Evolutionary conservation across 2,797 vertebrate species (phyloP).

Genomic region (Phoxinus dragarum): DNA sequence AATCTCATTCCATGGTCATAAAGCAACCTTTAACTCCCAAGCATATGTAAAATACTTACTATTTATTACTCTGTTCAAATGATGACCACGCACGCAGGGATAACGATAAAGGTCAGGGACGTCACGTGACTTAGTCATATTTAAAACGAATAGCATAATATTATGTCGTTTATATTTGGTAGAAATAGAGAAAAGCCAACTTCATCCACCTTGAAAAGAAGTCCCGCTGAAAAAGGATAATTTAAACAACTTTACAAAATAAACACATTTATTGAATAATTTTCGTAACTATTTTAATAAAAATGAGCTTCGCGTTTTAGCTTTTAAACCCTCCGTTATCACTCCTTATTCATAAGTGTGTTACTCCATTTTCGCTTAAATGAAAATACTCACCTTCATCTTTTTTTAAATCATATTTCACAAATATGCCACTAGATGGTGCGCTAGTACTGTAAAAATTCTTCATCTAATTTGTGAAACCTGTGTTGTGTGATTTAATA

Average conservation of each 20-base stretch:
- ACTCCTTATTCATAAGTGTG: neutral
- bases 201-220: neutral
- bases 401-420: neutral
- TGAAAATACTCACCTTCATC: neutral
- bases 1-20: neutral
- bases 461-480: neutral
- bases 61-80: too few species aligned
- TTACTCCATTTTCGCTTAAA: neutral
- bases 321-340: neutral
- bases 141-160: too few species aligned
- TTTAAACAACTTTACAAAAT: neutral
- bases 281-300: neutral
- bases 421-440: slow-evolving; percentile 47
- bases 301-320: neutral
- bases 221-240: neutral
- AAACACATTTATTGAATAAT: neutral
- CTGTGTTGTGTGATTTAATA: neutral
- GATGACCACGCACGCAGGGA: too few species aligned
- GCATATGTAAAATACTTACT: neutral
- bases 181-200: neutral
- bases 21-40: neutral
- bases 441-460: slow-evolving; percentile 6
- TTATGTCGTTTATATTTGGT: neutral
- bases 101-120: neutral
- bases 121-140: neutral